Evolutionary conservation across 2,888 invertebrate genomes (phyloP), one percentile per base, ranked within the genome.

Genomic region (Dermolepida albohirtum): DNA sequence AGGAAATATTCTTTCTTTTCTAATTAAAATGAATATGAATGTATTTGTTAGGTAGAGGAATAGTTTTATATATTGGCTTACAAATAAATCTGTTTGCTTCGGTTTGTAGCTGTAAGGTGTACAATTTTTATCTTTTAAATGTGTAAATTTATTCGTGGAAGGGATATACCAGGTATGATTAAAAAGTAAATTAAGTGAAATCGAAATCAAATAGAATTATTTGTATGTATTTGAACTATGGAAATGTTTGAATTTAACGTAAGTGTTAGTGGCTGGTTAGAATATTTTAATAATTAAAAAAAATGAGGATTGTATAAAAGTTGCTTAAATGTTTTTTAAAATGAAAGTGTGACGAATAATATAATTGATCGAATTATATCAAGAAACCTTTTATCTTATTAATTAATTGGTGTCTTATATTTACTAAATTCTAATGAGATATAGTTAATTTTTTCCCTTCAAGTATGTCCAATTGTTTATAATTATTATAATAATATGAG

Each of bases 201-300:
- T 34, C 34, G 52, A 44, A 64, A 64, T 39, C 50, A 52, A 54
- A 64, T 64, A 54, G 70, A 64, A 69, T 71, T 72, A 66, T 72
- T 70, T 54, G 72, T 71, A 71, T 16, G 59, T 62, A 49, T 44
- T n/a, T 69, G 54, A 57, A 66, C 62, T 66, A 70, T 65, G 72
- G 72, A 73, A 72, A 75, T 78, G 78, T 78, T 78, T 74, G 76
- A 76, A 75, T 70, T 78, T 78, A 78, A 72, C 76, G 75, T 80
- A 80, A 79, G 80, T 81, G 81, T 81, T 80, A 80, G 81, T 80
- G 80, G 77, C 79, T 78, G 79, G 78, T 78, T 80, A 80, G 80
- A 79, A 70, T 80, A 79, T 80, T 79, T 80, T 78, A 81, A 76
- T 76, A 75, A 75, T 74, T 73, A 76, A 69, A 70, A 71, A 66